Evolutionary conservation across 2,888 invertebrate genomes (phyloP).

Genomic region (Lasioglossum villosulum): DNA sequence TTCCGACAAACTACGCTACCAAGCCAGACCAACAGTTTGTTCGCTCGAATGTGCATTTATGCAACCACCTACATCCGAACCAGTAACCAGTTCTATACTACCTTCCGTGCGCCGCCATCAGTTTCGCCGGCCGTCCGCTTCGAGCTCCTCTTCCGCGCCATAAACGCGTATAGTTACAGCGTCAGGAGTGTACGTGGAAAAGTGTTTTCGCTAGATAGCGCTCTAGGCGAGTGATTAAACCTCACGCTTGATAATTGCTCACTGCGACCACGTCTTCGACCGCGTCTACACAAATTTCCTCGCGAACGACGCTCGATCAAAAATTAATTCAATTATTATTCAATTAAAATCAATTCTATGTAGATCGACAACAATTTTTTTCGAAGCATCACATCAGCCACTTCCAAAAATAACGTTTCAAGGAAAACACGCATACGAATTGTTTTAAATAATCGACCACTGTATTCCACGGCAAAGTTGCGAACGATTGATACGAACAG

Average conservation of each 20-base stretch:
- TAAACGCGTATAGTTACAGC: slow-evolving; percentile 48
- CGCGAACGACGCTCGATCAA: background rate
- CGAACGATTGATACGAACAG: background rate
- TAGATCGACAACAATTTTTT: background rate
- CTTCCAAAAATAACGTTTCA: background rate
- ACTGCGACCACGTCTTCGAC: background rate
- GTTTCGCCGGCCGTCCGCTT: slow-evolving; percentile 65
- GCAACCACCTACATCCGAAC: slow-evolving; percentile 42
- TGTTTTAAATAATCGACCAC: background rate
- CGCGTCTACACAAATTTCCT: background rate
- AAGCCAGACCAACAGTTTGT: slow-evolving; percentile 61
- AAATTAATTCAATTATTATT: no score
- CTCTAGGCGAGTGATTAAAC: slow-evolving; percentile 3
- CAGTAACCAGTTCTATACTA: slow-evolving; percentile 40
- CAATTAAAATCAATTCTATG: no score
- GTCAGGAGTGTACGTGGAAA: slow-evolving; percentile 38
- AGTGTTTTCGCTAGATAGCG: slow-evolving; percentile 31
- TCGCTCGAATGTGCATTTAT: slow-evolving; percentile 72
- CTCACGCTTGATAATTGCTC: background rate
- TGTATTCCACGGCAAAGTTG: background rate
- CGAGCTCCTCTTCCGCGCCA: slow-evolving; percentile 60
- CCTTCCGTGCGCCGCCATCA: slow-evolving; percentile 60
- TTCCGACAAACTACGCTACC: slow-evolving; percentile 67
- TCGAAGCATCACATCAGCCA: background rate
- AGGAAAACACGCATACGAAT: background rate